Evolutionary conservation across 2,888 invertebrate genomes (phyloP), one percentile per base, ranked within the genome.

Genomic region (Acronicta psi): DNA sequence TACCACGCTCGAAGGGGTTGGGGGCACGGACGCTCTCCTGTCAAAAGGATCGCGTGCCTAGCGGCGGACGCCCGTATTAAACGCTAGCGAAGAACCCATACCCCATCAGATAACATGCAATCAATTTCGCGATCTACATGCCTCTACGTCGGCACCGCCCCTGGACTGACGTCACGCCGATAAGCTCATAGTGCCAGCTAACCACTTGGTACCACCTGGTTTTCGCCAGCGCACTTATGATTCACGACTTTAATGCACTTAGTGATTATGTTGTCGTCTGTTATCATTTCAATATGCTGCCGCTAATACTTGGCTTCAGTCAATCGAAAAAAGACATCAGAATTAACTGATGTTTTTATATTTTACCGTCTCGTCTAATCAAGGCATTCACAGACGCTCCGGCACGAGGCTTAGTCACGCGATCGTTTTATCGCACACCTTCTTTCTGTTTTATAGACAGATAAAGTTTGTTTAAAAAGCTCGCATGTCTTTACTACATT

Each of bases 121-220:
- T 94, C 93, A 92, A 93, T 91, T 93, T 92, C 89, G 93, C 94
- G 90, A 94, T 94, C 94, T 93, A 92, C 92, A 93, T 90, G 89
- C 90, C 82, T 92, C 89, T 90, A 92, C 86, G 90, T 90, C 89
- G 90, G 91, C 92, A 88, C 91, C 91, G 88, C 90, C 91, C 89
- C 81, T 87, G 86, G 87, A 88, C 88, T 91, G 92, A 93, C 93
- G 91, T 92, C 91, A 92, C 89, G 85, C 87, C 87, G 86, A 90
- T 88, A 91, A 88, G 86, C 83, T 80, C 80, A 85, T 86, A 92
- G 92, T 92, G 90, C 93, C 92, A 91, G 88, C 86, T 85, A 87
- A 85, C 83, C 81, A 83, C 86, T 82, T 90, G 91, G 92, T 91
- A 92, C 92, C 88, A 87, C 79, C 82, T 82, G 81, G 77, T 75